Evolutionary conservation across 2,113 vertebrate species (phyloP).

Genomic region (Pseudorasbora parva): DNA sequence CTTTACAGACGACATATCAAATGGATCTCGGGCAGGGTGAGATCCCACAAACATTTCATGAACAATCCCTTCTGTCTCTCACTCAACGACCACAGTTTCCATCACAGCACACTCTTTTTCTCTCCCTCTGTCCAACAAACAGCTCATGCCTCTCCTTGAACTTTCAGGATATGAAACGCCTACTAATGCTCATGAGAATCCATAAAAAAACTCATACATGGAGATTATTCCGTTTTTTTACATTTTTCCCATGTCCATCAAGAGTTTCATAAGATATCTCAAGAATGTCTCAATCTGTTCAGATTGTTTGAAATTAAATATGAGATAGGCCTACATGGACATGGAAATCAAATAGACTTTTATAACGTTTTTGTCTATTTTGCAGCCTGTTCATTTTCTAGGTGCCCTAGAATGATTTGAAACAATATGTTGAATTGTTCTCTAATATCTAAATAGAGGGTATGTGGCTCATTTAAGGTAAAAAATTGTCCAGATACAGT

Average conservation of each 20-base stretch:
- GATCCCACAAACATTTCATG: constrained; percentile 10
- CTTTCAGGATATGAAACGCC: background rate
- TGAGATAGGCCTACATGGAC: background rate
- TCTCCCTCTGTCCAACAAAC: background rate
- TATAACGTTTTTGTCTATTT: too few relatives aligned
- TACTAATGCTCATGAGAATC: background rate
- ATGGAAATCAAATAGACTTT: too few relatives aligned
- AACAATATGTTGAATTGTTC: too few relatives aligned
- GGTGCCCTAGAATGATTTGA: too few relatives aligned
- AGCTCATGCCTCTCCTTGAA: background rate
- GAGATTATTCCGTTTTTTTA: background rate
- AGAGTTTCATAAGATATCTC: background rate
- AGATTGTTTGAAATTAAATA: background rate
- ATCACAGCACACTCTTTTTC: background rate
- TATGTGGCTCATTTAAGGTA: too few relatives aligned
- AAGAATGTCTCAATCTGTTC: background rate
- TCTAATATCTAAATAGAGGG: too few relatives aligned
- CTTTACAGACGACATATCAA: background rate
- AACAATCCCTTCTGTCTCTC: constrained; percentile 2
- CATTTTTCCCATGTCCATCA: background rate
- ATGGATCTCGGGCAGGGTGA: background rate
- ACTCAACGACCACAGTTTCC: background rate
- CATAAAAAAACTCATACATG: background rate
- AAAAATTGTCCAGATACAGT: too few relatives aligned
- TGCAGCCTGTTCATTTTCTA: too few relatives aligned